Conservation (phyloP, 2,888 invertebrate genomes). For the Nomada fucata region DNA sequence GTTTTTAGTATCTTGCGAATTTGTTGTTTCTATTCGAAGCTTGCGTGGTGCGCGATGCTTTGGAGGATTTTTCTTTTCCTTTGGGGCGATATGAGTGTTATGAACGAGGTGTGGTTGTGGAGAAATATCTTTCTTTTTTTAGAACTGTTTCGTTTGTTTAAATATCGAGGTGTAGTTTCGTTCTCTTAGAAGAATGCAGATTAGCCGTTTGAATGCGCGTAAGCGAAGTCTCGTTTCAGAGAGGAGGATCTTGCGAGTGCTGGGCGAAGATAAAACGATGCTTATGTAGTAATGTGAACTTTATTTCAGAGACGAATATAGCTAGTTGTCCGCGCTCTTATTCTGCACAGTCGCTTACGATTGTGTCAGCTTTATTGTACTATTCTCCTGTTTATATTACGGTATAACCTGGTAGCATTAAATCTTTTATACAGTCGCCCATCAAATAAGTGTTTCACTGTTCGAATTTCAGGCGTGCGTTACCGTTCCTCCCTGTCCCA, state of each 20-base stretch:
- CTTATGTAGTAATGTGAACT: background rate
- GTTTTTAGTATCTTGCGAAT: background rate
- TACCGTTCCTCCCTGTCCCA: no score
- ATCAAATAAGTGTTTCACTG: background rate
- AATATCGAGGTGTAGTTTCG: no score
- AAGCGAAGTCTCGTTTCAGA: background rate
- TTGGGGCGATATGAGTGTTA: no score
- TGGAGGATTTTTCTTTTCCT: no score
- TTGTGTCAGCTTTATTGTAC: slow-evolving; percentile 2
- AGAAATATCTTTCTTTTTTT: no score
- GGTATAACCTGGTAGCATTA: background rate
- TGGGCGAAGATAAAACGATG: background rate
- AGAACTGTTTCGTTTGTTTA: no score
- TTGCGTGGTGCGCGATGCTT: no score
- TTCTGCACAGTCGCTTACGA: background rate
- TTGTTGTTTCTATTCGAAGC: no score
- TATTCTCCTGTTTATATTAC: background rate
- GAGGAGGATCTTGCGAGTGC: background rate
- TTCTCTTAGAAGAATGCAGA: no score
- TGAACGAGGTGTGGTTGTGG: no score
- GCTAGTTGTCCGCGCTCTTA: background rate
- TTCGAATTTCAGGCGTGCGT: no score
- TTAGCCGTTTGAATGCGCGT: background rate
- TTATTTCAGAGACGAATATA: background rate
- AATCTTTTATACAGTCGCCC: background rate